A percentile compares a stretch with the other conserved stretches of the same genome.
Conservation (phyloP, 2,797 vertebrate species). For the Pseudochirops cupreus region DNA sequence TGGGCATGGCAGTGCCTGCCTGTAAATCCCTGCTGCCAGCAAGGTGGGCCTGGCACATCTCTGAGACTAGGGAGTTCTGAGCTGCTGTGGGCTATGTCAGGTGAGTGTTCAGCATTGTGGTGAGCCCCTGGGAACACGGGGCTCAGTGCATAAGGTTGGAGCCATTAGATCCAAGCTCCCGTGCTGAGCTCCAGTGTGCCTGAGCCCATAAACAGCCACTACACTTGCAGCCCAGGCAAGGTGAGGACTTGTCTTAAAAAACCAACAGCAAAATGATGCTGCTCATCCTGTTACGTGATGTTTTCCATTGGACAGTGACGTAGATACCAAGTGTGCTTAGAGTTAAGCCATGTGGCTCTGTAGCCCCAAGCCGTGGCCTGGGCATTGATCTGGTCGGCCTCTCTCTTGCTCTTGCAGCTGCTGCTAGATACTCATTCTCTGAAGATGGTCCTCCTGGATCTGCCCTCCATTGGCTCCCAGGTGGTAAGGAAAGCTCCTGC, state of each 20-base stretch:
- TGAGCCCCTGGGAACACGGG: neutral
- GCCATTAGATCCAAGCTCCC: neutral
- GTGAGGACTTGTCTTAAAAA: neutral
- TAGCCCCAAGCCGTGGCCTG: neutral
- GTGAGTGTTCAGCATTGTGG: neutral
- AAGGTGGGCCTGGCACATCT: neutral
- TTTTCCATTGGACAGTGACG: neutral
- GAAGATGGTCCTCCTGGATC: slow-evolving; percentile 97
- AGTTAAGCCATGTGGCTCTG: neutral
- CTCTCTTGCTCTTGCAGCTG: slow-evolving; percentile 87
- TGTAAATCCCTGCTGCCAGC: neutral
- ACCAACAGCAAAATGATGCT: accelerated
- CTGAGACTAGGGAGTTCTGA: neutral
- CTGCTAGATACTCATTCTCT: slow-evolving; percentile 98
- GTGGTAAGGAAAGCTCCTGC: slow-evolving; percentile 98
- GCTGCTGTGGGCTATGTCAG: neutral
- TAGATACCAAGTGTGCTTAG: neutral
- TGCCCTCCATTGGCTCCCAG: slow-evolving; percentile 98
- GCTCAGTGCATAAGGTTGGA: neutral
- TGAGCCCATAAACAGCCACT: neutral
- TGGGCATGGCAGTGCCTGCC: neutral
- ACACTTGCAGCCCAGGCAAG: neutral
- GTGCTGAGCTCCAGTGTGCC: neutral
- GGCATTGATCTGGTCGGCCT: neutral
- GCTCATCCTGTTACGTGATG: neutral